phyloP scores from a whole-genome alignment of 1,140 invertebrate genomes.

The Platyscapa corneri region DNA sequence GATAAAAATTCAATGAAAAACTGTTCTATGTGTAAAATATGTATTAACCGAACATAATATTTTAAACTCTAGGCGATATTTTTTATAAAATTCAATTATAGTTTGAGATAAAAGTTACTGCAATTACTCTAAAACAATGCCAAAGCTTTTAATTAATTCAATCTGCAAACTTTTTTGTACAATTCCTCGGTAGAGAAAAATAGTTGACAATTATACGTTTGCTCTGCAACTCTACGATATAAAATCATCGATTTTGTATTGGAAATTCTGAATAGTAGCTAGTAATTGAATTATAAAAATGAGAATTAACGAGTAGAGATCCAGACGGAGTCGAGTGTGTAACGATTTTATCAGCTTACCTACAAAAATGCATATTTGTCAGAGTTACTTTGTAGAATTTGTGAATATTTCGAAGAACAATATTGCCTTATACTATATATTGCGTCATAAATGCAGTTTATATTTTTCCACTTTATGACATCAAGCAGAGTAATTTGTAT shows the following conservation, averaged over 20 bases:
- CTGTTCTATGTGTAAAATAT: background rate
- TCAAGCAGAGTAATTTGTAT: slow-evolving; percentile 19
- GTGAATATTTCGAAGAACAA: background rate
- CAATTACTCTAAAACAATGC: too few species aligned
- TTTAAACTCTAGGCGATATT: too few species aligned
- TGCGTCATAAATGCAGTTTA: slow-evolving; percentile 11
- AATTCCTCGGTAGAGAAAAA: background rate
- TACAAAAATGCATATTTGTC: background rate
- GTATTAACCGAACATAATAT: too few species aligned
- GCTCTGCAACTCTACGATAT: background rate
- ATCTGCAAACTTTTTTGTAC: background rate
- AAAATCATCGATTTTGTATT: background rate
- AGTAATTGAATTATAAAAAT: too few species aligned
- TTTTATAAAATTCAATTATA: too few species aligned
- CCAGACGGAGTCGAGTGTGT: background rate
- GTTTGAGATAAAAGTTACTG: too few species aligned
- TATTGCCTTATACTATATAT: slow-evolving; percentile 38
- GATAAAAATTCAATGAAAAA: background rate
- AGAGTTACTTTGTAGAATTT: background rate
- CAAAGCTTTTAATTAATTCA: background rate
- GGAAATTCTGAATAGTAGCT: too few species aligned
- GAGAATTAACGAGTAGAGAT: too few species aligned
- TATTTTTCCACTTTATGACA: slow-evolving; percentile 11
- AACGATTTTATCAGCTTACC: background rate
- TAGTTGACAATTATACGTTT: background rate